Percentiles rank a stretch among this genome's conserved stretches.
Evolutionary conservation across 92 coral and sea anemone genomes (phyloP).

Genomic region (Epizoanthus rinbou): DNA sequence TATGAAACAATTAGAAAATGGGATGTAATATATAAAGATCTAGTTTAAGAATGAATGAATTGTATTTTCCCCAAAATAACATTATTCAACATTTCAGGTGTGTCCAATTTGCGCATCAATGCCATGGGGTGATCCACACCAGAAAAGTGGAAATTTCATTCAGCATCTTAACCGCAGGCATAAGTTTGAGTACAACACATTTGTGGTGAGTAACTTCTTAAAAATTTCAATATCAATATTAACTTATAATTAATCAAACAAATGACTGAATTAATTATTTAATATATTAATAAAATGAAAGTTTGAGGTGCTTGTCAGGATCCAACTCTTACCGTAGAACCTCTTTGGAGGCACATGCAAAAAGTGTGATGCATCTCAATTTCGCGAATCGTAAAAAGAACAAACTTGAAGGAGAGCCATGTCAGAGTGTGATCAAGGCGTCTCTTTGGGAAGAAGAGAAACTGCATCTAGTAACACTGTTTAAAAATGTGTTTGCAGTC

Average conservation of each 20-base stretch:
- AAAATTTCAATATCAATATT: background rate
- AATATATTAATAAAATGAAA: no score
- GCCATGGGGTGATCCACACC: slow-evolving; percentile 95
- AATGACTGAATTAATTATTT: no score
- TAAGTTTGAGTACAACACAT: slow-evolving; percentile 88
- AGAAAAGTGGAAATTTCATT: slow-evolving; percentile 74
- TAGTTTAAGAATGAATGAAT: background rate
- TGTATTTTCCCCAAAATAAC: no score
- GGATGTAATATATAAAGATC: background rate
- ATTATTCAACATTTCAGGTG: slow-evolving; percentile 55
- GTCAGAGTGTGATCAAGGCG: slow-evolving; percentile 22
- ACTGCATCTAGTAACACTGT: no score
- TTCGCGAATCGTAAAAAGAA: slow-evolving; percentile 26
- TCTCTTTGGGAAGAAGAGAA: no score
- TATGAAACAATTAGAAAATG: background rate
- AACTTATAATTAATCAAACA: background rate
- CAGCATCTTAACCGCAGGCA: slow-evolving; percentile 87
- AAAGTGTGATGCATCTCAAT: slow-evolving; percentile 39
- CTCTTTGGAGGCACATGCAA: slow-evolving; percentile 28
- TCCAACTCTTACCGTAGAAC: slow-evolving; percentile 28
- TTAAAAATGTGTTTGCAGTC: no score
- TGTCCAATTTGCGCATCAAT: slow-evolving; percentile 93
- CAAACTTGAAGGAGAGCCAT: slow-evolving; percentile 33
- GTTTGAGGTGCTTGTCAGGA: background rate
- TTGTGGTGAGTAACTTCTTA: slow-evolving; percentile 71